Evolutionary conservation across 2,113 vertebrate genomes (phyloP).

Genomic region (Hipposideros armiger): DNA sequence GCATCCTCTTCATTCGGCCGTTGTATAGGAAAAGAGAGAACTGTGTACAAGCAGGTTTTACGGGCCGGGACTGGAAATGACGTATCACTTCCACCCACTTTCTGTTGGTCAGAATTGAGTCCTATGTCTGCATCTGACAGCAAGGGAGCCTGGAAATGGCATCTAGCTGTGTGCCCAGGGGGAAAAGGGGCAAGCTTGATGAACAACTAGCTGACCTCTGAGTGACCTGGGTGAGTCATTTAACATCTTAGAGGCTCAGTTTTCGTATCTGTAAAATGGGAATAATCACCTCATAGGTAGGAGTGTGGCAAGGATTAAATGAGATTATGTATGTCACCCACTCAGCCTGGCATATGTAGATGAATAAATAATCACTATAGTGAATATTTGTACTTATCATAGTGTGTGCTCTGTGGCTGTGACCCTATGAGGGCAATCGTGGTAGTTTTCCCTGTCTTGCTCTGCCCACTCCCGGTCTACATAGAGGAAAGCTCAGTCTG

Average conservation of each 20-base stretch:
- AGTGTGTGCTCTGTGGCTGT: not conserved
- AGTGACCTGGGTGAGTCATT: not conserved
- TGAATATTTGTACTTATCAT: not conserved
- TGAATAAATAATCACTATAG: not conserved
- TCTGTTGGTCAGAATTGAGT: not conserved
- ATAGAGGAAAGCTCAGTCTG: conserved; percentile 30
- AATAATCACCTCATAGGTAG: not conserved
- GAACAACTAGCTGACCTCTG: not conserved
- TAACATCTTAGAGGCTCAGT: conserved; percentile 3
- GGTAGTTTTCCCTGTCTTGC: not conserved
- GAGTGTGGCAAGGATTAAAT: not conserved
- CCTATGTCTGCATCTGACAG: not conserved
- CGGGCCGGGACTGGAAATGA: not conserved
- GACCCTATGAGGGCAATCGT: not conserved
- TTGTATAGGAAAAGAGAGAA: not conserved
- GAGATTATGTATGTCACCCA: not conserved
- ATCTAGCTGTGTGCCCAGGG: not conserved
- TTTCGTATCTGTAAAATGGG: not conserved
- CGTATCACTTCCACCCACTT: not conserved
- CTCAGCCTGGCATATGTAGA: not conserved
- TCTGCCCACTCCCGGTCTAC: not conserved
- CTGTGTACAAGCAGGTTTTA: not conserved
- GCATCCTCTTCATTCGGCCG: not conserved
- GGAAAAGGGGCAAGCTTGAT: not conserved
- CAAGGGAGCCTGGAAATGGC: not conserved